Conservation (phyloP, 2,797 vertebrate genomes). For the Tokudaia muenninki region DNA sequence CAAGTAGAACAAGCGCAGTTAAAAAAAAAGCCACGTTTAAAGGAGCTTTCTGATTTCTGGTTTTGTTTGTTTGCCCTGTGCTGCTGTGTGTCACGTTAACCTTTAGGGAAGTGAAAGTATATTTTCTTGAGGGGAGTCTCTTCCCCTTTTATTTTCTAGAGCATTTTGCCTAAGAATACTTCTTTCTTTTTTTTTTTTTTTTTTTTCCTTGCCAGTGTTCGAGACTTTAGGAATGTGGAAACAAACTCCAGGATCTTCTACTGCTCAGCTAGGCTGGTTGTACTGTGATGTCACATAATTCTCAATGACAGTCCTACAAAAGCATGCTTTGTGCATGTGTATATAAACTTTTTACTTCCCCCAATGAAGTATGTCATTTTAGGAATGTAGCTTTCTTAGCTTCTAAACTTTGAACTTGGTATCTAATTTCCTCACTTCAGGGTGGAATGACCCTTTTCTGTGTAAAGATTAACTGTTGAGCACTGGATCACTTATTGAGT, state of each 20-base stretch:
- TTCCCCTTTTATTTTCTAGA: conserved; percentile 72
- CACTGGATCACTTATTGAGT: background rate
- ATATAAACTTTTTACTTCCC: background rate
- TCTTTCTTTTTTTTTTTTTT: background rate
- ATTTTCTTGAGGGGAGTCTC: background rate
- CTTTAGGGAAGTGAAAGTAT: conserved; percentile 74
- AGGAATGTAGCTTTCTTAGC: background rate
- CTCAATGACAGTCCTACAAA: background rate
- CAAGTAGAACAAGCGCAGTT: background rate
- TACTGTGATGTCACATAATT: background rate
- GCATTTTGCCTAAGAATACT: conserved; percentile 54
- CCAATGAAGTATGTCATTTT: background rate
- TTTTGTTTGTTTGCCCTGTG: background rate
- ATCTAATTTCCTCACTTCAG: conserved; percentile 24
- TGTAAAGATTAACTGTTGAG: conserved; percentile 69
- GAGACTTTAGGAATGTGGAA: background rate
- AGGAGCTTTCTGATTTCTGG: background rate
- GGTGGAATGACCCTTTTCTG: background rate
- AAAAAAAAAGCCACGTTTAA: background rate
- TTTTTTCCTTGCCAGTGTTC: background rate
- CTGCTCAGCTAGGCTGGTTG: background rate
- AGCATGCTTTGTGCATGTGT: background rate
- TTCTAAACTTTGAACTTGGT: conserved; percentile 69
- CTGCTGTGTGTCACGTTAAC: background rate
- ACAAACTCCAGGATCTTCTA: background rate